Evolutionary conservation across 1,140 invertebrate genomes (phyloP).

Genomic region (Triops longicaudatus): DNA sequence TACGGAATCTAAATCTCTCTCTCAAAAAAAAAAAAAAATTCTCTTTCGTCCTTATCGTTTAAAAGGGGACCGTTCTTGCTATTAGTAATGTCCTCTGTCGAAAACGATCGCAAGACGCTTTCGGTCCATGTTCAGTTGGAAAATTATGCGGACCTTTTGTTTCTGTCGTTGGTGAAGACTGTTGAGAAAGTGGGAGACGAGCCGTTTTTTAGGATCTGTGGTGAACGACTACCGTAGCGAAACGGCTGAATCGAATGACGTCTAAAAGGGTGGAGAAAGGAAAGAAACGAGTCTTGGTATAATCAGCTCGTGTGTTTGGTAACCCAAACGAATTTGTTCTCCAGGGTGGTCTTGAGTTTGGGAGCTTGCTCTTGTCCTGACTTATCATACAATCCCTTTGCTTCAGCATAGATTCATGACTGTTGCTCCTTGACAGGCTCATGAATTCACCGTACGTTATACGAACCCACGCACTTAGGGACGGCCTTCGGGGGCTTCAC

Average conservation of each 20-base stretch:
- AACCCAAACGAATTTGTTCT: background rate
- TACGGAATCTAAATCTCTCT: too few species aligned
- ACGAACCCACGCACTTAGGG: background rate
- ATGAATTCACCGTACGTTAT: background rate
- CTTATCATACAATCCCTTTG: slow-evolving; percentile 12
- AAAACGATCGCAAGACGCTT: too few species aligned
- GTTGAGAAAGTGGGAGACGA: too few species aligned
- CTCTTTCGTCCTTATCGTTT: too few species aligned
- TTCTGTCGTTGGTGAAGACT: background rate
- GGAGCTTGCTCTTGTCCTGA: background rate
- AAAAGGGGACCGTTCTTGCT: too few species aligned
- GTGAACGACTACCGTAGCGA: background rate
- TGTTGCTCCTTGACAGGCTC: slow-evolving; percentile 5
- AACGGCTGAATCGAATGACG: background rate
- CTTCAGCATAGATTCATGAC: background rate
- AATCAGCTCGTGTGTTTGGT: slow-evolving; percentile 14
- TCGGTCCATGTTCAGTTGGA: background rate
- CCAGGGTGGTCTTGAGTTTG: background rate
- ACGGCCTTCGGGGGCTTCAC: background rate
- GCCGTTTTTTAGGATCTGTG: background rate
- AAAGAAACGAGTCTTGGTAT: background rate
- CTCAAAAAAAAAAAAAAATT: too few species aligned
- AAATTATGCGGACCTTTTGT: background rate
- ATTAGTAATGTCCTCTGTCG: too few species aligned
- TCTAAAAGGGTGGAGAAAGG: background rate